These are phyloP conservation scores for Periphyllus acericola DNA, from an alignment of 2,888 invertebrate species.

Conservation along the genomic window DNA sequence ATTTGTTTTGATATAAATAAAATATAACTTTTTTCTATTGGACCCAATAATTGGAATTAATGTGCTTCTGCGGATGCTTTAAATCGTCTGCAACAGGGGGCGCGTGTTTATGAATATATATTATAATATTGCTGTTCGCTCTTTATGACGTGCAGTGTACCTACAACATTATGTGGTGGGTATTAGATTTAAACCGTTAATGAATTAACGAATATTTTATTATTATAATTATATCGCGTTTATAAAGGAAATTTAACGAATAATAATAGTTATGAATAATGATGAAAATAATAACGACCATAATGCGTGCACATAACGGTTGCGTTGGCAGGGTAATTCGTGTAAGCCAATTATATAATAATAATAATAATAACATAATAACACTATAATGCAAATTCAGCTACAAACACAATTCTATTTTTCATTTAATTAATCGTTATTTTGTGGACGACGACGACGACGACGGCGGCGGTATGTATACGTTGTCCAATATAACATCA, in stretches of 20 bases:
- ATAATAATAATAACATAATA: neutral
- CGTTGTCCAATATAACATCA: constrained; percentile 1
- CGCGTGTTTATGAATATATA: no score
- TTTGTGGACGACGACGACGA: neutral
- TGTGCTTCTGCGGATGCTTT: no score
- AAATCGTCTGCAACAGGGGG: no score
- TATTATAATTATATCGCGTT: neutral
- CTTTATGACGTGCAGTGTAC: no score
- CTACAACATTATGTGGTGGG: no score
- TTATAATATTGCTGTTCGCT: no score
- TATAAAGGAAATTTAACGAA: neutral
- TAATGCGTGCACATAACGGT: neutral
- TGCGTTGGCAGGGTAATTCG: neutral
- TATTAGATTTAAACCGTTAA: no score
- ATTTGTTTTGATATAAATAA: no score
- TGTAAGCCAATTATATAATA: constrained; percentile 21
- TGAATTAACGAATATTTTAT: neutral
- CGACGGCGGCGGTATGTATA: neutral
- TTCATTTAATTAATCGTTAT: constrained; percentile 43
- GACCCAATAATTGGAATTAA: no score
- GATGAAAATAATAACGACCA: neutral
- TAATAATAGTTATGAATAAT: neutral
- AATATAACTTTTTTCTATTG: no score
- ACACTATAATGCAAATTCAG: neutral
- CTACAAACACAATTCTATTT: constrained; percentile 23